phyloP scores from a whole-genome alignment of 53 echinoderm and acorn worm genomes.

The Echinarachnius parma region DNA sequence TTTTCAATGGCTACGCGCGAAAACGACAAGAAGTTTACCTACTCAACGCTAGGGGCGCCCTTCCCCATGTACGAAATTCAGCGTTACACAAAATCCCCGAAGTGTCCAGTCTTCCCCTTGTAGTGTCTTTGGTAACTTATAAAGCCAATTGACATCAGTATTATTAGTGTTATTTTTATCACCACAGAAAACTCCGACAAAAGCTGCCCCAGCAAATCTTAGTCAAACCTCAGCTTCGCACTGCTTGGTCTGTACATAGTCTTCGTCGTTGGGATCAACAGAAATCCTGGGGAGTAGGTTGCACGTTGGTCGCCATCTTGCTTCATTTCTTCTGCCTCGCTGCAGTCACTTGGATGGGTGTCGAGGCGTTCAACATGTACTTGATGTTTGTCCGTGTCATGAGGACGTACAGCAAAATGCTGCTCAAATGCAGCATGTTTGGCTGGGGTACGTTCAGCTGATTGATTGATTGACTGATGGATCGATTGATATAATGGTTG shows the following conservation, averaged over 20 bases:
- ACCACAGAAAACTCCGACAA: slow-evolving; percentile 71
- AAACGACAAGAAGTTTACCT: too few relatives aligned
- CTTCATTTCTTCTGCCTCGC: slow-evolving; percentile 78
- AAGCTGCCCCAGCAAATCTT: slow-evolving; percentile 77
- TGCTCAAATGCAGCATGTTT: slow-evolving; percentile 44
- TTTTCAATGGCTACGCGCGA: too few relatives aligned
- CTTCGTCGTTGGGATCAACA: slow-evolving; percentile 70
- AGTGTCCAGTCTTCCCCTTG: too few relatives aligned
- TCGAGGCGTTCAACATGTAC: slow-evolving; percentile 79
- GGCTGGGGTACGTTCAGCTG: slow-evolving; percentile 61
- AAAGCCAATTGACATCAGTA: too few relatives aligned
- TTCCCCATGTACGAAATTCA: too few relatives aligned
- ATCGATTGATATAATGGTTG: too few relatives aligned
- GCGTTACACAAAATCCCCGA: too few relatives aligned
- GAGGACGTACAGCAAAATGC: slow-evolving; percentile 44
- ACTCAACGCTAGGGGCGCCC: too few relatives aligned
- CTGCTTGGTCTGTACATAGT: slow-evolving; percentile 65
- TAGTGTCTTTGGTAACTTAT: too few relatives aligned
- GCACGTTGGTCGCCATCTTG: slow-evolving; percentile 59
- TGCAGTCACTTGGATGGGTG: slow-evolving; percentile 71
- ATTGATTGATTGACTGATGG: not conserved
- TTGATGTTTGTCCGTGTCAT: slow-evolving; percentile 60
- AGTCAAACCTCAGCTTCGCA: slow-evolving; percentile 60
- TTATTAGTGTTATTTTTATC: too few relatives aligned
- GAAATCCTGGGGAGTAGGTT: slow-evolving; percentile 24